These are phyloP conservation scores for Metacarcinus magister DNA, from an alignment of 2,888 invertebrate genomes.

Conservation along the genomic window DNA sequence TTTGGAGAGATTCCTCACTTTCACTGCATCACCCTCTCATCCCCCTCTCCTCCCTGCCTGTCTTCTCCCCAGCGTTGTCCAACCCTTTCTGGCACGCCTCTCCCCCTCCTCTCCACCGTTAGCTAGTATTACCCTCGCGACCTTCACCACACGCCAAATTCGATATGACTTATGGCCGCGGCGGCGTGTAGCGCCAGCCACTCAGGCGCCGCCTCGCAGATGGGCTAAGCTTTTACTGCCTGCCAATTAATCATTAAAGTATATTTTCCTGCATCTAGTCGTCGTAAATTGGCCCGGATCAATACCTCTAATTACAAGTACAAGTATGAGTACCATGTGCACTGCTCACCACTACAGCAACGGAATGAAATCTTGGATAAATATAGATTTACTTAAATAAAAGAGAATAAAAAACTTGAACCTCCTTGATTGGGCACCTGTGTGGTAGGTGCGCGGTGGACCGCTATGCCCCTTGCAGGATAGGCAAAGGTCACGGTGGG, in stretches of 20 bases:
- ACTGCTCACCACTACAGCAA: neutral
- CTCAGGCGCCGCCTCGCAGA: neutral
- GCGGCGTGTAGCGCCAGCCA: constrained; percentile 49
- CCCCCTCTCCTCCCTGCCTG: neutral
- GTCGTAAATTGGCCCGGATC: neutral
- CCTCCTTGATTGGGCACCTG: neutral
- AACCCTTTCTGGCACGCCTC: neutral
- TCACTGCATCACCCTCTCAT: neutral
- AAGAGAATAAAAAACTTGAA: neutral
- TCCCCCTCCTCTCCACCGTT: constrained; percentile 31
- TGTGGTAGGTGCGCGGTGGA: constrained; percentile 8
- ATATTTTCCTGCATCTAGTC: neutral
- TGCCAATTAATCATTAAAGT: neutral
- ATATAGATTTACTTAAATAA: neutral
- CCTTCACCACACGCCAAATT: constrained; percentile 51
- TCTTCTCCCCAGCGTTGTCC: neutral
- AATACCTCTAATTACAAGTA: constrained; percentile 9
- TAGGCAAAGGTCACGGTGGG: constrained; percentile 27
- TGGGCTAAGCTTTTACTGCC: neutral
- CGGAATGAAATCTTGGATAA: neutral
- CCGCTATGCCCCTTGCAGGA: constrained; percentile 12
- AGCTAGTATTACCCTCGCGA: constrained; percentile 42
- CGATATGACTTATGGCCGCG: constrained; percentile 19
- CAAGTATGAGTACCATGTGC: neutral
- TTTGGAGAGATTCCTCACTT: neutral